phyloP scores from a whole-genome alignment of 2,797 vertebrate species.

The Rhodeus uyekii region DNA sequence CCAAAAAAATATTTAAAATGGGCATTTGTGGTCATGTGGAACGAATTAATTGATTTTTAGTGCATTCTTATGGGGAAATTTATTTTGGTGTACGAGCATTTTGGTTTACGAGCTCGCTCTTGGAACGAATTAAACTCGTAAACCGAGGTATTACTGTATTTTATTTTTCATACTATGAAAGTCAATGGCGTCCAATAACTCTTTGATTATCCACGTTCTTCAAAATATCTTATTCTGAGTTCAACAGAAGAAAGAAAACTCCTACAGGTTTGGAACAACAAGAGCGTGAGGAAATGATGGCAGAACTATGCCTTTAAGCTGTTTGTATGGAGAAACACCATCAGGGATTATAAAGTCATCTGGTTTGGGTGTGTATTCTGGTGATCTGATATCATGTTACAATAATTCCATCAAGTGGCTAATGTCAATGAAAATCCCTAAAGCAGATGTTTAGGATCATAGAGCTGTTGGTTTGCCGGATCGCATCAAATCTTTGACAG shows the following conservation, averaged over 20 bases:
- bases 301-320: not conserved
- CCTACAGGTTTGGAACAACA: not conserved
- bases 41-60: no score
- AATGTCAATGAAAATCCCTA: constrained; percentile 47
- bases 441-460: constrained; percentile 39
- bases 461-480: not conserved
- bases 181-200: not conserved
- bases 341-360: constrained; percentile 35
- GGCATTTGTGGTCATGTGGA: no score
- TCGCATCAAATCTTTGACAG: constrained; percentile 35
- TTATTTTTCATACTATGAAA: not conserved
- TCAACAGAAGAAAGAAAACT: not conserved
- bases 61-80: no score
- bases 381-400: constrained; percentile 21
- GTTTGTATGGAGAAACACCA: constrained; percentile 22
- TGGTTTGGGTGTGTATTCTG: constrained; percentile 8
- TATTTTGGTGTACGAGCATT: no score
- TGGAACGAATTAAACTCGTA: no score
- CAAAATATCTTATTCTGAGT: not conserved
- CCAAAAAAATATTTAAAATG: no score
- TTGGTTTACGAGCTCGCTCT: no score
- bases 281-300: not conserved
- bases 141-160: no score
- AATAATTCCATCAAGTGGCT: constrained; percentile 36
- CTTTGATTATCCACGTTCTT: not conserved